These are phyloP conservation scores for Picathartes gymnocephalus DNA, from an alignment of 2,113 vertebrate species.

Conservation along the genomic window DNA sequence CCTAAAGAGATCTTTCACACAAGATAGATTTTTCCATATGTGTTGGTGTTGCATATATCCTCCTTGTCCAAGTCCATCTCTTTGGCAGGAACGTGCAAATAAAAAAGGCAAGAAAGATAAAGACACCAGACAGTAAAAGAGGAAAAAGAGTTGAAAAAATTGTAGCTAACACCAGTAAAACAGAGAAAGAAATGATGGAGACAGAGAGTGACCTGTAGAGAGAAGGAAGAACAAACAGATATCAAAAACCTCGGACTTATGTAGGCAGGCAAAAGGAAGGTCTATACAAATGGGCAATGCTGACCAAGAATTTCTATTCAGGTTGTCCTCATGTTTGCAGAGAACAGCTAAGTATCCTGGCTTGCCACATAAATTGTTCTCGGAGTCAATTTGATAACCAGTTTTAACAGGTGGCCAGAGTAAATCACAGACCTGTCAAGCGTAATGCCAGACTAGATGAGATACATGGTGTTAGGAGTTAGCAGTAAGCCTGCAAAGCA, in stretches of 20 bases:
- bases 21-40: background rate
- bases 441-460: background rate
- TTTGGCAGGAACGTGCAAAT: background rate
- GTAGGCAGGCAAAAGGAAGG: background rate
- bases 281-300: background rate
- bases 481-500: background rate
- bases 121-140: background rate
- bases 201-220: background rate
- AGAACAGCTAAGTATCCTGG: background rate
- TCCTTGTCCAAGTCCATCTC: background rate
- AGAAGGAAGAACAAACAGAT: background rate
- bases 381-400: background rate
- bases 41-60: background rate
- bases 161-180: background rate
- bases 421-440: slow-evolving; percentile 25
- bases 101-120: background rate
- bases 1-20: background rate
- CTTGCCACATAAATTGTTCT: background rate
- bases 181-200: background rate
- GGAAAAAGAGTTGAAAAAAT: background rate
- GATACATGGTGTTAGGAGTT: background rate
- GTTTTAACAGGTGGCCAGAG: background rate
- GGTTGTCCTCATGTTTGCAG: background rate
- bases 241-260: background rate
- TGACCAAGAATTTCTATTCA: background rate